Evolutionary conservation across 2,888 invertebrate genomes (phyloP).

Genomic region (Drosophila cognata): DNA sequence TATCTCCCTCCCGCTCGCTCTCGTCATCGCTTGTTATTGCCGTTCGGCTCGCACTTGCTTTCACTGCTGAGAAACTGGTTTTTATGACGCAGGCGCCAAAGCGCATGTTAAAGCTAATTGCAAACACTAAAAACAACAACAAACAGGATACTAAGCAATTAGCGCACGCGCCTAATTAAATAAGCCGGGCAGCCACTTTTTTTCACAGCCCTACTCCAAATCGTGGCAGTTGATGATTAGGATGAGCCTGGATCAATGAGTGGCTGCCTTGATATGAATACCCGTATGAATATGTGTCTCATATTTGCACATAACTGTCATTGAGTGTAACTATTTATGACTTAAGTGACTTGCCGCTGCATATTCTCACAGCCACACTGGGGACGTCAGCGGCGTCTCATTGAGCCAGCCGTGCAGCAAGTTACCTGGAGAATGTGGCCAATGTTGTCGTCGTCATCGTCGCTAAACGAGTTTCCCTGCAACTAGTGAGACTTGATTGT

Average conservation of each 20-base stretch:
- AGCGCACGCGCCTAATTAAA: constrained; percentile 71
- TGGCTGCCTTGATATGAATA: constrained; percentile 10
- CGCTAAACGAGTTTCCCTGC: constrained; percentile 44
- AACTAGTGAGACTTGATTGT: constrained; percentile 1
- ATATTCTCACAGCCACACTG: constrained; percentile 50
- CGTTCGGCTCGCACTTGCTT: constrained; percentile 25
- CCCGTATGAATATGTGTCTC: constrained; percentile 18
- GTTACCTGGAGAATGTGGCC: constrained; percentile 52
- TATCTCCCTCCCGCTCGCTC: constrained; percentile 12
- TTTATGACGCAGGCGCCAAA: constrained; percentile 70
- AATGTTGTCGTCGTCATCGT: constrained; percentile 39
- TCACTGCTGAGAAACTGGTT: constrained; percentile 62
- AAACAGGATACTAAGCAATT: constrained; percentile 62
- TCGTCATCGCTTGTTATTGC: not conserved
- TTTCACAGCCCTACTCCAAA: constrained; percentile 12
- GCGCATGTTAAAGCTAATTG: constrained; percentile 76
- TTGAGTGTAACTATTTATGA: constrained; percentile 73
- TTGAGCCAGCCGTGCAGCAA: constrained; percentile 19
- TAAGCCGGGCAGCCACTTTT: constrained; percentile 37
- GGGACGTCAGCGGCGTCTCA: not conserved
- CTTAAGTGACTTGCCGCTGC: constrained; percentile 56
- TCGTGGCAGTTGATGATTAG: constrained; percentile 21
- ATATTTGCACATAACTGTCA: constrained; percentile 64
- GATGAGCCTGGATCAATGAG: constrained; percentile 20
- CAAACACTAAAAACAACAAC: constrained; percentile 42